Evolutionary conservation across 2,888 invertebrate genomes (phyloP), one percentile per base, ranked within the genome.

Genomic region (Nipponacmea schrenckii): DNA sequence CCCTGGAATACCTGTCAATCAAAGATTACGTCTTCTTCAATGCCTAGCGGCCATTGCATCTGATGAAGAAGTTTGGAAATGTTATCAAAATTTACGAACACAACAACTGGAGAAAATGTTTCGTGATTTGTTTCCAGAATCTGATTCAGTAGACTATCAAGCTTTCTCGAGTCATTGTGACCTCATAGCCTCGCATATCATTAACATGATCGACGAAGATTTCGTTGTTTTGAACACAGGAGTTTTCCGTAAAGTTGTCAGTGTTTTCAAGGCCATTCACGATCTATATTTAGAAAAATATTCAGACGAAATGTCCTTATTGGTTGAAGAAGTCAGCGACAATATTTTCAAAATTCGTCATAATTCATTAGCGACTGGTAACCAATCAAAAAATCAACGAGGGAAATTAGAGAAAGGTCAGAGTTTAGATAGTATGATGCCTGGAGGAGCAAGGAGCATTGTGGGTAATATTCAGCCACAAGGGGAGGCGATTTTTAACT

Each of bases 141-240:
- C 72, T 8, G 78, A 77, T 12, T 50, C 31, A n/a, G 70, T 82
- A 1, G 81, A 82, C 67, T 77, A 83, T 62, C 75, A 81, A n/a
- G 79, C 77, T 45, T 75, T 84, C 24, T 79, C 83, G 12, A 77
- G 79, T 62, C 83, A 84, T 74, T 84, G 84, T 74, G 70, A 77
- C 4, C 76, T 79, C 48, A 74, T 85, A 10, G 80, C 82, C 0
- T 68, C 69, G 24, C 77, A 81, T 48, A 82, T 85, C n/a, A 78
- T 80, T 44, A 78, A 78, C 20, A 87, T 87, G 87, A 86, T 87
- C 63, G 79, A 84, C 68, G 85, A 86, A 71, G 87, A 87, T 67
- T 87, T 86, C 70, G 76, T 79, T 17, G 74, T 86, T 27, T 78
- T 87, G 31, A 84, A 81, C 72, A 83, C 85, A 17, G 86, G 86